Base-by-base conservation (phyloP, 1,140 invertebrate genomes). In the Steinernema feltiae region DNA sequence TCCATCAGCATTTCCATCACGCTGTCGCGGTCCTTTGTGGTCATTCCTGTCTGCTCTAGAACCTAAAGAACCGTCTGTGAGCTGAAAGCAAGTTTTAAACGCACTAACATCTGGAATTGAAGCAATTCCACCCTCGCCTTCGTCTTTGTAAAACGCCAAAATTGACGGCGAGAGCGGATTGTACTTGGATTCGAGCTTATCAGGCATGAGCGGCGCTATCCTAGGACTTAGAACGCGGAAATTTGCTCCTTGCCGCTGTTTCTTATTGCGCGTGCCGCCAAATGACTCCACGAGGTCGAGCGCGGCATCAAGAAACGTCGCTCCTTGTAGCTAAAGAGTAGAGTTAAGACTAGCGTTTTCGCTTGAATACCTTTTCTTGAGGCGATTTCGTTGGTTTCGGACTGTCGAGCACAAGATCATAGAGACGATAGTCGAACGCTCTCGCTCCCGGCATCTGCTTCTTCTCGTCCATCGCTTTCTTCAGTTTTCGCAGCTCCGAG, bases 181-280 rank as follows among this genome's bases (percentile, higher is more conserved):
- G 2, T 69, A 71, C 1, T 29, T 48, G 1, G 80, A 71, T 63
- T 80, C 73, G 27, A 69, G 46, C 63, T 81, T 82, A 53, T 85
- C 83, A 12, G 85, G 83, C 85, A 85, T 85, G 1, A 85, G n/a
- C 17, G 83, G 78, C 1, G 85, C 85, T 48, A 85, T 82, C 27
- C 85, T 74, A 30, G 83, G 83, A 35, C 80, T 84, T 35, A 82
- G 74, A 41, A 48, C 35, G 30, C 69, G 71, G 18, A 74, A 30
- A 31, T 84, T 86, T 18, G 27, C 0, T 71, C 27, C 46, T n/a
- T 70, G 3, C 15, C 27, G 32, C 3, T 46, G 18, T 17, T 27
- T 72, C 31, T 17, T 73, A 12, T 53, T 12, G 18, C 18, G 7
- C 18, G 7, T 7, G 18, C 35, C 46, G 46, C 17, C 24, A 7